These are phyloP conservation scores for Phodopus roborovskii DNA, from an alignment of 2,113 vertebrate species.

Conservation along the genomic window DNA sequence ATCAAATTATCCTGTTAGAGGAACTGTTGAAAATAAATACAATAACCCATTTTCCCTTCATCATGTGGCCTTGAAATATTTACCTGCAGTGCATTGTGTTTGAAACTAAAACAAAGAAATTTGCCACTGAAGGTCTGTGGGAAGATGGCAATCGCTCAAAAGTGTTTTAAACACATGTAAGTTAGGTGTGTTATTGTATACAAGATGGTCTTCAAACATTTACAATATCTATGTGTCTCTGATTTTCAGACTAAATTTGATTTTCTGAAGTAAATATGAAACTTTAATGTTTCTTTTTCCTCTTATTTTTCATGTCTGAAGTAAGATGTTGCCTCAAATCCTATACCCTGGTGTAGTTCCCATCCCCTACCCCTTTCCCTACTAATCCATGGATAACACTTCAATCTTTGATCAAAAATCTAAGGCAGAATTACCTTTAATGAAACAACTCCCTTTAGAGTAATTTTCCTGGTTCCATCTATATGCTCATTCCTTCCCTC, in stretches of 20 bases:
- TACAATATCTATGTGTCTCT: background rate
- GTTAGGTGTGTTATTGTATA: background rate
- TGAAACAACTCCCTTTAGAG: slow-evolving; percentile 11
- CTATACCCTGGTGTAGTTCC: background rate
- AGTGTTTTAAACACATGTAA: background rate
- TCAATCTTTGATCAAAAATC: background rate
- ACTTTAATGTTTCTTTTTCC: background rate
- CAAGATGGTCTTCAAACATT: background rate
- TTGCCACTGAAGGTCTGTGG: background rate
- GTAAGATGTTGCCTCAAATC: background rate
- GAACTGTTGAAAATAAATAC: slow-evolving; percentile 24
- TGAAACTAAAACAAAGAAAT: background rate
- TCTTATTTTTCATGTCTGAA: background rate
- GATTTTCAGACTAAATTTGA: background rate
- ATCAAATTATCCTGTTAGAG: slow-evolving; percentile 30
- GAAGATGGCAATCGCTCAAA: background rate
- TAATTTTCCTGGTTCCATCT: background rate
- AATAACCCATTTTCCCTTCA: slow-evolving; percentile 2
- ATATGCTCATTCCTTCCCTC: background rate
- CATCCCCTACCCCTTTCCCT: background rate
- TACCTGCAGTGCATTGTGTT: background rate
- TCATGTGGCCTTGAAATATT: background rate
- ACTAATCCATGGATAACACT: background rate
- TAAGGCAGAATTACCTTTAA: background rate
- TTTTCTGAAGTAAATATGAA: background rate